Percentiles rank a stretch among this genome's conserved stretches.
Evolutionary conservation across 2,113 vertebrate species (phyloP).

Genomic region (Tenebrosternarchus preto): DNA sequence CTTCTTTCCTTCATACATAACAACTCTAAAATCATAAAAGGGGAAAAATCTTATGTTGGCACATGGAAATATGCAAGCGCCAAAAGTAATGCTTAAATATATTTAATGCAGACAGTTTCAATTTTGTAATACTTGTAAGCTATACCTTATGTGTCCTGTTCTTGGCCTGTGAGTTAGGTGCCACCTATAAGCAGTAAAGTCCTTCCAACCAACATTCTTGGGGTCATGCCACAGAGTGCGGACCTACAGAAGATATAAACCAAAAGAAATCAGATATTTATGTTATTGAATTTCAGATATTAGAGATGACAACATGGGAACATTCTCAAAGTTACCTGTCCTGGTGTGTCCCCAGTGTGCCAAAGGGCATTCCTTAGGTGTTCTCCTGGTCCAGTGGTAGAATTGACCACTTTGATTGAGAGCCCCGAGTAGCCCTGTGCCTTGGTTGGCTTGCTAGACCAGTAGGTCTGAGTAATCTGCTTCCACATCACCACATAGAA

Average conservation of each 20-base stretch:
- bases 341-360: constrained; percentile 96
- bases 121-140: background rate
- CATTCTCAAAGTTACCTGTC: constrained; percentile 79
- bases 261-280: background rate
- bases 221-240: constrained; percentile 97
- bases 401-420: constrained; percentile 98
- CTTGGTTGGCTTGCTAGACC: constrained; percentile 91
- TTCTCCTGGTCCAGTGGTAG: constrained; percentile 94
- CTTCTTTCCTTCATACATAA: constrained; percentile 99
- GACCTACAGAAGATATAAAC: constrained; percentile 74
- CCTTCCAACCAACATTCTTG: constrained; percentile 96
- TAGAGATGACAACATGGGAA: background rate
- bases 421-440: constrained; percentile 97
- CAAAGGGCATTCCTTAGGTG: constrained; percentile 97
- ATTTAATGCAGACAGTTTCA: background rate
- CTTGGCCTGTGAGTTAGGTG: constrained; percentile 95
- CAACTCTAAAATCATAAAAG: constrained; percentile 79
- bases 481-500: constrained; percentile 99
- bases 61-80: background rate
- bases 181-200: constrained; percentile 99
- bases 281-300: background rate
- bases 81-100: background rate
- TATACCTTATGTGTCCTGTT: constrained; percentile 90
- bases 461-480: constrained; percentile 97
- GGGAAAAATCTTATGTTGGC: background rate